Conservation (phyloP, 2,888 invertebrate species). For the Agriopis leucophaearia region DNA sequence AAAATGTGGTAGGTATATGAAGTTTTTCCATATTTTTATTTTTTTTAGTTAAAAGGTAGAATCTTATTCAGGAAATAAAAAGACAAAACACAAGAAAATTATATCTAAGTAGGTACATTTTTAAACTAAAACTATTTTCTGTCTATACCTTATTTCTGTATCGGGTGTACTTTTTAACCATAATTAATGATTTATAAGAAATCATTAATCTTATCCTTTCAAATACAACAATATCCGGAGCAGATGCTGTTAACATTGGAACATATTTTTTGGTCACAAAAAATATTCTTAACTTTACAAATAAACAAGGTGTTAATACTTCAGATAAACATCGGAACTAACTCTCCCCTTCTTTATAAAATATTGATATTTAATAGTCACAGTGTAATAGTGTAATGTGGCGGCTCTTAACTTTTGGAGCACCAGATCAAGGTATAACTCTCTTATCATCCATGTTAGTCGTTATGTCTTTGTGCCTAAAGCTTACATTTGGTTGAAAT, state of each 20-base stretch:
- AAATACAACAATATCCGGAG: constrained; percentile 60
- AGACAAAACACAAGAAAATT: neutral
- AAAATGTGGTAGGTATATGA: too few species aligned
- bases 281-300: constrained; percentile 63
- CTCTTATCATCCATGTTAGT: constrained; percentile 43
- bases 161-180: constrained; percentile 28
- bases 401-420: constrained; percentile 68
- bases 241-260: constrained; percentile 71
- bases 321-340: constrained; percentile 76
- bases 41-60: too few species aligned
- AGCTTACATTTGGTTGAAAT: constrained; percentile 43
- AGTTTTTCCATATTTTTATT: too few species aligned
- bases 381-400: constrained; percentile 82
- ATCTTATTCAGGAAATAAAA: neutral
- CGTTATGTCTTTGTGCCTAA: constrained; percentile 38
- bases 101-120: too few species aligned
- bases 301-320: constrained; percentile 84
- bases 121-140: neutral
- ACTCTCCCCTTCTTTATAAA: constrained; percentile 75
- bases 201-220: constrained; percentile 62
- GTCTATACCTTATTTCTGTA: neutral
- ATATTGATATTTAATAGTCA: constrained; percentile 84
- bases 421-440: constrained; percentile 73
- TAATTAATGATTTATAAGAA: constrained; percentile 50
- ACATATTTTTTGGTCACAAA: constrained; percentile 64